phyloP scores from a whole-genome alignment of 2,888 invertebrate species.

The Muschampia plurimacula region DNA sequence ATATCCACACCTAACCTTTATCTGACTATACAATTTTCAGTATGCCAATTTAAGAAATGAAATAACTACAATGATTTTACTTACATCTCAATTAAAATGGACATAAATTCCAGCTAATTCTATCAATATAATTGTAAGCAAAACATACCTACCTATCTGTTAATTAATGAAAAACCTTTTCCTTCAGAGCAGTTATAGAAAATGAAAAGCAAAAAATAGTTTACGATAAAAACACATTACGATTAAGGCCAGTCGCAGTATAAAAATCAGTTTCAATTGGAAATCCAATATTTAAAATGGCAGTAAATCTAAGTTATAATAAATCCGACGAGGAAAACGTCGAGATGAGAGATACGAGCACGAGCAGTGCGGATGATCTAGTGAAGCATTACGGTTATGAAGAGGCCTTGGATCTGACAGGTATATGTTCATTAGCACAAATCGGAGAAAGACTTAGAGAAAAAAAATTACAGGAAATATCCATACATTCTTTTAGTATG shows the following conservation, averaged over 20 bases:
- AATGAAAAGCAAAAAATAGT: background rate
- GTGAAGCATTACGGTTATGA: slow-evolving; percentile 50
- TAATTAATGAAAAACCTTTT: background rate
- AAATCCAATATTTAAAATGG: slow-evolving; percentile 28
- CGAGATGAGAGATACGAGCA: slow-evolving; percentile 42
- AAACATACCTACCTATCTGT: background rate
- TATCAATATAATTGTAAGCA: background rate
- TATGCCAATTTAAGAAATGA: no score
- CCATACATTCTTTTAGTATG: no score
- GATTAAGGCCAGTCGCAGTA: background rate
- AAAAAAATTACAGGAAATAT: no score
- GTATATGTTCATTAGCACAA: slow-evolving; percentile 46
- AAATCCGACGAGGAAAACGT: slow-evolving; percentile 40
- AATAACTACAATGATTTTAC: no score
- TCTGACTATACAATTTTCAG: no score
- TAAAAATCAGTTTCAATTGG: background rate
- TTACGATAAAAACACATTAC: background rate
- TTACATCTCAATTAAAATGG: no score
- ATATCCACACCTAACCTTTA: no score
- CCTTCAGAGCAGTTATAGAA: background rate
- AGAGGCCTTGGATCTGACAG: slow-evolving; percentile 57
- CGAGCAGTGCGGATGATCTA: slow-evolving; percentile 22
- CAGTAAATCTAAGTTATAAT: slow-evolving; percentile 21
- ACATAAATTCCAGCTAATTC: no score
- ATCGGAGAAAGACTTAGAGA: no score